These are phyloP conservation scores for Megalonaias nervosa DNA, from an alignment of 1,140 invertebrate species.

Conservation along the genomic window DNA sequence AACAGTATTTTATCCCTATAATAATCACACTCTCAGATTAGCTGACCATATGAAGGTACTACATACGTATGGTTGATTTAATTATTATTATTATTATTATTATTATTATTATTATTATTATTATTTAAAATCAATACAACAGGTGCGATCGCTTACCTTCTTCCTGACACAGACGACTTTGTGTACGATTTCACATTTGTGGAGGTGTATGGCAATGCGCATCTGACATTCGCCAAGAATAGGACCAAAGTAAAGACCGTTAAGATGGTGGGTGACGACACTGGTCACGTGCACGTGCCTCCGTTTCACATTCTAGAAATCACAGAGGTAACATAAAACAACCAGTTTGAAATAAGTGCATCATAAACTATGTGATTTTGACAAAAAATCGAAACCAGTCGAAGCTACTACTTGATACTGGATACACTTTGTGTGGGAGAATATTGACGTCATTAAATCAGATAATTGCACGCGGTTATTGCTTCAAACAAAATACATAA, in stretches of 20 bases:
- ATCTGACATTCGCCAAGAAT: constrained; percentile 46
- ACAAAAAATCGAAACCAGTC: too few relatives aligned
- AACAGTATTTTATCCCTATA: too few relatives aligned
- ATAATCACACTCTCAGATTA: not conserved
- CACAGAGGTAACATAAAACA: constrained; percentile 41
- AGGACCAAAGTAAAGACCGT: constrained; percentile 39
- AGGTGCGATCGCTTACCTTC: constrained; percentile 55
- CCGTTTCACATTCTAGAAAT: constrained; percentile 50
- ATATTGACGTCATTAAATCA: too few relatives aligned
- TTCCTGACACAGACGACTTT: constrained; percentile 34
- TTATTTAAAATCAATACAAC: constrained; percentile 3
- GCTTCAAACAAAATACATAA: too few relatives aligned
- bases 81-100: not conserved
- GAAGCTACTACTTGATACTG: too few relatives aligned
- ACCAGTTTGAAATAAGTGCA: too few relatives aligned
- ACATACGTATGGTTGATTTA: not conserved
- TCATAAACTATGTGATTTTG: too few relatives aligned
- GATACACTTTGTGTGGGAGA: too few relatives aligned
- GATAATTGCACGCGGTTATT: too few relatives aligned
- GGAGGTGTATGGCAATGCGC: constrained; percentile 58
- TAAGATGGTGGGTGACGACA: constrained; percentile 56
- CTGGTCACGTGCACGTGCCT: constrained; percentile 55
- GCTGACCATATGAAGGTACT: not conserved
- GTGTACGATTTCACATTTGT: constrained; percentile 51
- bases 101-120: not conserved